Base-by-base conservation (phyloP, 2,113 vertebrate genomes). In the Cyanocitta stelleri region DNA sequence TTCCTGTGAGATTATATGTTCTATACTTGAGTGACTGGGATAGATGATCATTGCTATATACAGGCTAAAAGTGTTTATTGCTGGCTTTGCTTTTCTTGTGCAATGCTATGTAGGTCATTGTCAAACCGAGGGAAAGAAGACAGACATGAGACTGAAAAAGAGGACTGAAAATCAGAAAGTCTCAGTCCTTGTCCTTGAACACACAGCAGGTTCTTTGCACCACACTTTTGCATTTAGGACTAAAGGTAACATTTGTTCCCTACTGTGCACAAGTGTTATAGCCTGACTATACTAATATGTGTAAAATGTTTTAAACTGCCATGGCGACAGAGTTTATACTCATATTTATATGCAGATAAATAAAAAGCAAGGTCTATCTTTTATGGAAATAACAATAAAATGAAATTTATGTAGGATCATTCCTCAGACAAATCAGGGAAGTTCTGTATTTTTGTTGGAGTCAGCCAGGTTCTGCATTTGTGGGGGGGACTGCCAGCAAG, bases 91-190 rank as follows among this genome's bases (percentile, higher is more conserved):
- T 77, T 52, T 95, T 78, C 76, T 64, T 55, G 14, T 79, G 54
- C 90, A 59, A 20, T 89, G 48, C n/a, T 87, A 95, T 83, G 61
- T 92, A 97, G 95, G 94, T 93, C 93, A 90, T 82, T 80, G 67
- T 88, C 89, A 85, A 93, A 89, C 51, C 46, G 10, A 41, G 51
- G 46, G 51, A 91, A 81, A 68, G 29, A 73, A 74, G 52, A 92
- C 1, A 72, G 68, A 63, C 24, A 32, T 24, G 33, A 77, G 58
- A 56, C 33, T 72, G 55, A 59, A 85, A 72, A 41, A 74, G 56
- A 64, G 39, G 55, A 23, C 9, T 90, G 59, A 55, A 61, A 88
- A 67, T 72, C 41, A 69, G 59, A 49, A 66, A 73, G 37, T 39
- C 10, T n/a, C 30, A 64, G 46, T 73, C 58, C 64, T 88, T 51